A percentile compares a stretch with the other conserved stretches of the same genome.
Evolutionary conservation across 2,888 invertebrate genomes (phyloP).

Genomic region (Anarsia innoxiella): DNA sequence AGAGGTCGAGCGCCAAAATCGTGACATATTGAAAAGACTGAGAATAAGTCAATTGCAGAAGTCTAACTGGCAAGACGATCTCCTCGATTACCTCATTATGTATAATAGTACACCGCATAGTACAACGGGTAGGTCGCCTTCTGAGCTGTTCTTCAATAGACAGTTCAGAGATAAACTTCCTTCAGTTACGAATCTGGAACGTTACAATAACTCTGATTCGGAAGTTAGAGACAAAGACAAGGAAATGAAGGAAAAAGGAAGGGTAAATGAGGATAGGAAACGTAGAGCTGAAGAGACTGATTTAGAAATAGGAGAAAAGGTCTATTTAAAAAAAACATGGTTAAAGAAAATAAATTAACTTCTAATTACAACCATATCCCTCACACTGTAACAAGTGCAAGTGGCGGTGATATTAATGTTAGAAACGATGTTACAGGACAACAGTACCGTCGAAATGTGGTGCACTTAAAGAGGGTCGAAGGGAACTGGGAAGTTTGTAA

Average conservation of each 20-base stretch:
- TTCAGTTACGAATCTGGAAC: conserved; percentile 6
- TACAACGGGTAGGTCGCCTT: conserved; percentile 18
- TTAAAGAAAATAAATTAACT: conserved; percentile 14
- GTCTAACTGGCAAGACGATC: conserved; percentile 11
- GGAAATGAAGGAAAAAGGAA: conserved; percentile 22
- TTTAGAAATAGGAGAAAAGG: conserved; percentile 17
- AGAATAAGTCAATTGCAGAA: conserved; percentile 11
- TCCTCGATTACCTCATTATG: conserved; percentile 15
- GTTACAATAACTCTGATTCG: conserved; percentile 15
- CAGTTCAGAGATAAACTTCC: conserved; percentile 18
- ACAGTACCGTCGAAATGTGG: conserved; percentile 10
- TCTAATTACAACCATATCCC: conserved; percentile 7
- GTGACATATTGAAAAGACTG: conserved; percentile 15
- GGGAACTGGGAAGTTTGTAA: conserved; percentile 6
- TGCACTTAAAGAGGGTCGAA: conserved; percentile 21
- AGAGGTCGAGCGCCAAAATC: conserved; percentile 19
- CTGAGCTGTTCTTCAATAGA: conserved; percentile 18
- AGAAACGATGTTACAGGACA: conserved; percentile 14
- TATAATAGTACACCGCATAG: conserved; percentile 20
- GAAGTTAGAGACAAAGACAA: conserved; percentile 19
- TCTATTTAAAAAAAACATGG: conserved; percentile 16
- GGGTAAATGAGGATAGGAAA: conserved; percentile 17
- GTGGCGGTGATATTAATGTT: conserved; percentile 8
- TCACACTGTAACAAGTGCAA: conserved; percentile 9
- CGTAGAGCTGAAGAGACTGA: conserved; percentile 14